Evolutionary conservation across 2,888 invertebrate species (phyloP).

Genomic region (Spisula subtruncata): DNA sequence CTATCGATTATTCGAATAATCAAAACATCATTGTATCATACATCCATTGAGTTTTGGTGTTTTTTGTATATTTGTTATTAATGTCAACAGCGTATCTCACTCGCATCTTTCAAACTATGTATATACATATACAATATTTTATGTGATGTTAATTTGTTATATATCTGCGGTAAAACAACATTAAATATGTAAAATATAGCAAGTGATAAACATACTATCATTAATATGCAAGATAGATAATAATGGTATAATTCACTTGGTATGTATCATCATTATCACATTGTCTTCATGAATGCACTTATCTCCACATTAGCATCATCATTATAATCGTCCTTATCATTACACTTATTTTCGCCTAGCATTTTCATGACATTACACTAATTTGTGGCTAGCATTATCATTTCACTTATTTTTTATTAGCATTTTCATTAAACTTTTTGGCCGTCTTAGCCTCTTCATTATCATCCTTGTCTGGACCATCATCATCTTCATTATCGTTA

Average conservation of each 20-base stretch:
- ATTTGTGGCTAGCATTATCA: too few relatives aligned
- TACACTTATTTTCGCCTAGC: too few relatives aligned
- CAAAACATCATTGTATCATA: background rate
- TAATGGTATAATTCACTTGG: background rate
- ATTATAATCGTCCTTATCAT: too few relatives aligned
- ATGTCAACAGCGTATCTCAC: slow-evolving; percentile 48
- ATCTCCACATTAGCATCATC: too few relatives aligned
- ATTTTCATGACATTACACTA: too few relatives aligned
- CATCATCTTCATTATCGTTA: too few relatives aligned
- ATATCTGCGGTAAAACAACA: background rate
- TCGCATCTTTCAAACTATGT: slow-evolving; percentile 62
- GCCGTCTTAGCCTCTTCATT: too few relatives aligned
- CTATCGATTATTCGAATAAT: background rate
- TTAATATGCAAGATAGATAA: background rate
- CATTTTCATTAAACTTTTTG: too few relatives aligned
- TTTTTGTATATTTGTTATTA: slow-evolving; percentile 24
- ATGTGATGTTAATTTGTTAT: slow-evolving; percentile 35
- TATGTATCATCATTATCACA: too few relatives aligned
- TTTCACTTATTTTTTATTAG: too few relatives aligned
- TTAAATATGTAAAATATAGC: background rate
- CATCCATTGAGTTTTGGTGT: background rate
- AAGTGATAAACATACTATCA: slow-evolving; percentile 1
- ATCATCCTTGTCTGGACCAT: too few relatives aligned
- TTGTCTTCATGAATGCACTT: too few relatives aligned
- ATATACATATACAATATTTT: slow-evolving; percentile 42